These are phyloP conservation scores for Asobara japonica DNA, from an alignment of 1,140 invertebrate genomes.

Conservation along the genomic window DNA sequence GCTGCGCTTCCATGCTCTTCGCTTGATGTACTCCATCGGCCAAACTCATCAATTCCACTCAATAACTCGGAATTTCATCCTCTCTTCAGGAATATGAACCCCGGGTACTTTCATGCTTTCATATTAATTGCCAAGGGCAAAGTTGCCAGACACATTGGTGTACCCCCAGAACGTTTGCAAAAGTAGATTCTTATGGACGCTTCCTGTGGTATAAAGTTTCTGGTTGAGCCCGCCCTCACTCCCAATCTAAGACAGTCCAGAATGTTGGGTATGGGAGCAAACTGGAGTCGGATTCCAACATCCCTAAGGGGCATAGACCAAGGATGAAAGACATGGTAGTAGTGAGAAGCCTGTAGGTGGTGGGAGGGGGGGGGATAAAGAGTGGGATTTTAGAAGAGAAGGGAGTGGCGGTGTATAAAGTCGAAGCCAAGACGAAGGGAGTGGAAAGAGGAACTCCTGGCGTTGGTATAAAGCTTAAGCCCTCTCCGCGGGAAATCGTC, in stretches of 20 bases:
- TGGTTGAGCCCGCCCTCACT: slow-evolving; percentile 8
- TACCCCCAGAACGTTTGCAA: background rate
- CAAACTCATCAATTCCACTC: slow-evolving; percentile 23
- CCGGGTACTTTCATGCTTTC: background rate
- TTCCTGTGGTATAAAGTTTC: slow-evolving; percentile 29
- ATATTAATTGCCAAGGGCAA: background rate
- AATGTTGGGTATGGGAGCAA: background rate
- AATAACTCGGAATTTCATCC: slow-evolving; percentile 30
- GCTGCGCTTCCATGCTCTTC: no score
- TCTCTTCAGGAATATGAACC: slow-evolving; percentile 8
- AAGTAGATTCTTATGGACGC: slow-evolving; percentile 13
- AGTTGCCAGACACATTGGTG: background rate
- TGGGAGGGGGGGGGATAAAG: background rate
- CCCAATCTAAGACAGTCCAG: background rate
- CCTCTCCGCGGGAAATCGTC: slow-evolving; percentile 32
- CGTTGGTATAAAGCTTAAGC: slow-evolving; percentile 28
- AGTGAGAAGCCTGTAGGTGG: background rate
- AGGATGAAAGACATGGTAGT: slow-evolving; percentile 1
- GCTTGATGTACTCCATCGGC: background rate
- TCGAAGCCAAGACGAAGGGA: slow-evolving; percentile 16
- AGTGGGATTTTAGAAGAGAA: background rate
- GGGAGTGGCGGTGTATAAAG: slow-evolving; percentile 5
- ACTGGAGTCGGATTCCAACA: slow-evolving; percentile 19
- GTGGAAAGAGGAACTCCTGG: background rate
- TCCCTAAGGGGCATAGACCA: slow-evolving; percentile 10